Evolutionary conservation across 2,888 invertebrate species (phyloP), one percentile per base, ranked within the genome.

Genomic region (Pseudococcus jackbeardsleyi): DNA sequence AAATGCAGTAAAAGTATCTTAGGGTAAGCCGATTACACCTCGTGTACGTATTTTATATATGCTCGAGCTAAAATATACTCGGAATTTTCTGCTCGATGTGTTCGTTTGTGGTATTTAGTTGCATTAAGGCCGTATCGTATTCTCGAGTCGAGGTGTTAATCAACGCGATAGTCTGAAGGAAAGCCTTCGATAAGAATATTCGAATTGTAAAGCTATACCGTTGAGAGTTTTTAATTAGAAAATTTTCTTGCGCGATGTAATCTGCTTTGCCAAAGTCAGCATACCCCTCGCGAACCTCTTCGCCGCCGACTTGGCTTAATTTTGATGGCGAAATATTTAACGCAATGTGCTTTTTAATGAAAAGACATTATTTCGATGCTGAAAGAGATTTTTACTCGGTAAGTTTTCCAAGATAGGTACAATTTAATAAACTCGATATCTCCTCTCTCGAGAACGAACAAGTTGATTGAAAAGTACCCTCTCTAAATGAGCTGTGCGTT

Each of bases 21-120:
- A 79, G 79, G 19, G 2, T 42, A 79, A 79, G 42, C 79, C 46
- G 79, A 79, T 79, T 33, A 79, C 26, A 33, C 1, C 26, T 33
- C 33, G 5, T 79, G 3, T 11, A 11, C 22, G 22, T 64, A 64
- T 6, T 19, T 64, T 19, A 15, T 77, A 77, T 68, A 33, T 33
- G 26, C 26, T 33, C 26, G 26, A 22, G 19, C 22, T 11, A 68
- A 11, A 68, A 8, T 22, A 68, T 22, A 11, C 22, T 26, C 17
- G 22, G 17, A 50, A 50, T 59, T 59, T 19, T 72, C 33, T 33
- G 6, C 68, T 26, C 26, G 22, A 72, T 33, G 22, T 72, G 33
- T 72, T 26, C 68, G 68, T 72, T 72, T 72, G 68, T 33, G 68
- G 68, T 72, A 72, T 72, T 72, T 72, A 72, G 68, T 72, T 64